phyloP scores from a whole-genome alignment of 2,797 vertebrate species.

The Gouania willdenowi region DNA sequence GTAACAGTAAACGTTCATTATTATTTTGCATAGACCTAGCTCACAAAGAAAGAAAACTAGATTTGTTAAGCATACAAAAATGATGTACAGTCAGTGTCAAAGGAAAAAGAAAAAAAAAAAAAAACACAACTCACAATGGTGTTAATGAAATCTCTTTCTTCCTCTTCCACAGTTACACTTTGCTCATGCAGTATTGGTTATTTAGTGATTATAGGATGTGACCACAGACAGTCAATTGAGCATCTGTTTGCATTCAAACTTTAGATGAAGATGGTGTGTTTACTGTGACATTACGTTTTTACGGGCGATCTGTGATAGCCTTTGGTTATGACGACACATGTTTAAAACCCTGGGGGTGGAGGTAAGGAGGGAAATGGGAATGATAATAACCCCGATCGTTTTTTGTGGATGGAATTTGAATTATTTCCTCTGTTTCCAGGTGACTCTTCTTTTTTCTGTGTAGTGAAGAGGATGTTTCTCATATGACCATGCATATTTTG shows the following conservation, averaged over 20 bases:
- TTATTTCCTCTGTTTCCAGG: slow-evolving; percentile 91
- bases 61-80: slow-evolving; percentile 80
- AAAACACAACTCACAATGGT: slow-evolving; percentile 50
- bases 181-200: slow-evolving; percentile 55
- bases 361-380: background rate
- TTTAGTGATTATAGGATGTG: slow-evolving; percentile 58
- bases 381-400: slow-evolving; percentile 68
- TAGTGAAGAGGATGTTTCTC: slow-evolving; percentile 87
- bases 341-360: slow-evolving; percentile 73
- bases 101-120: no score
- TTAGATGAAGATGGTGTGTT: slow-evolving; percentile 83
- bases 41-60: slow-evolving; percentile 75
- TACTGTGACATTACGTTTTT: slow-evolving; percentile 73
- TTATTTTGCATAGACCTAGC: slow-evolving; percentile 96
- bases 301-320: slow-evolving; percentile 64
- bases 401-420: slow-evolving; percentile 64
- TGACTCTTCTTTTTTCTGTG: slow-evolving; percentile 76
- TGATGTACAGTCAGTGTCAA: slow-evolving; percentile 71
- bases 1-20: slow-evolving; percentile 90
- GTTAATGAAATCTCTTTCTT: slow-evolving; percentile 48
- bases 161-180: slow-evolving; percentile 46
- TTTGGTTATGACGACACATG: slow-evolving; percentile 66
- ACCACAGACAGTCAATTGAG: slow-evolving; percentile 46
- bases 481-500: slow-evolving; percentile 95
- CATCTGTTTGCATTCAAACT: slow-evolving; percentile 53